phyloP scores from a whole-genome alignment of 1,140 invertebrate genomes.

The Phymastichus coffea region DNA sequence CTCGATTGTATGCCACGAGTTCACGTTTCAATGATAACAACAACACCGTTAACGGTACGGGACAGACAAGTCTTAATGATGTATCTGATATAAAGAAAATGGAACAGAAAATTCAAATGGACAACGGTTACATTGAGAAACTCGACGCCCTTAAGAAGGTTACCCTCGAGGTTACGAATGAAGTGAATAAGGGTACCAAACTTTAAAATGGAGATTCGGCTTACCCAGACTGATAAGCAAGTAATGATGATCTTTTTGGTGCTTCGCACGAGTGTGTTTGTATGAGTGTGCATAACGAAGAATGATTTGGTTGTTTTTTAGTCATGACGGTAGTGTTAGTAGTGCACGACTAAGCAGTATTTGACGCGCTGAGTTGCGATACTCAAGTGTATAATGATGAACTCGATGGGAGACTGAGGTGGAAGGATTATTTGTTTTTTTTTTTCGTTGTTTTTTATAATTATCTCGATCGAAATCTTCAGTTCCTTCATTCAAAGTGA shows the following conservation, averaged over 20 bases:
- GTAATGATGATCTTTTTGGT: too few relatives aligned
- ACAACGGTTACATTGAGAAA: conserved; percentile 44
- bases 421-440: too few relatives aligned
- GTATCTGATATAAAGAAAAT: conserved; percentile 30
- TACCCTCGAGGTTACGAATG: conserved; percentile 51
- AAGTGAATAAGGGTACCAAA: conserved; percentile 53
- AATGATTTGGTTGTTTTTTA: too few relatives aligned
- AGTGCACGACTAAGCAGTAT: conserved; percentile 20
- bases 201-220: neutral
- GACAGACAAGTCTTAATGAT: neutral
- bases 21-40: conserved; percentile 19
- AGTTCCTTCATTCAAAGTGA: too few relatives aligned
- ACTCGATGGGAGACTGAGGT: neutral
- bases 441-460: too few relatives aligned
- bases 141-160: conserved; percentile 49
- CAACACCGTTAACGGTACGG: conserved; percentile 32
- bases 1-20: conserved; percentile 41
- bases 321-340: conserved; percentile 4
- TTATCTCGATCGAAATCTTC: too few relatives aligned
- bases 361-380: neutral
- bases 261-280: neutral
- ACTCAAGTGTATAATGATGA: neutral
- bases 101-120: conserved; percentile 39
- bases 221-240: neutral
- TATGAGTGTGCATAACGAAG: too few relatives aligned